A percentile compares a stretch with the other conserved stretches of the same genome.
Evolutionary conservation across 2,888 invertebrate species (phyloP).

Genomic region (Mythimna impura): DNA sequence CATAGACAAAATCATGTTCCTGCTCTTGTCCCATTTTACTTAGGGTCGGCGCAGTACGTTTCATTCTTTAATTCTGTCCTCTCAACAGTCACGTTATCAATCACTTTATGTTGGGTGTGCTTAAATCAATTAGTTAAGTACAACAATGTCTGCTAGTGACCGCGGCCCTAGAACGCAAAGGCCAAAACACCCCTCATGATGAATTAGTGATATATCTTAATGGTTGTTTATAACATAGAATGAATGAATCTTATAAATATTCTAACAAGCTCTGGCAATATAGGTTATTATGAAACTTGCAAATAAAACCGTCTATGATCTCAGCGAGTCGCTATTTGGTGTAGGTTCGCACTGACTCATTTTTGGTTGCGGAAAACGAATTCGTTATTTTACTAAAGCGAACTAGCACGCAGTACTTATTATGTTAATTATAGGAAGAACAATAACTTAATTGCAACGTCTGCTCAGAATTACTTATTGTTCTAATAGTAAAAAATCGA

Average conservation of each 20-base stretch:
- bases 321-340: conserved; percentile 81
- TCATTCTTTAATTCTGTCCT: too few species aligned
- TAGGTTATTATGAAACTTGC: conserved; percentile 66
- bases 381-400: conserved; percentile 47
- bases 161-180: not conserved
- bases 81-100: too few species aligned
- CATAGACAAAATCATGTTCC: too few species aligned
- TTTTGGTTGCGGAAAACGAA: conserved; percentile 67
- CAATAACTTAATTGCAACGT: conserved; percentile 26
- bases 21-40: too few species aligned
- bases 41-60: too few species aligned
- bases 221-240: conserved; percentile 28
- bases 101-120: too few species aligned
- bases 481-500: conserved; percentile 19
- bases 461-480: conserved; percentile 20
- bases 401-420: conserved; percentile 28
- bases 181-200: not conserved
- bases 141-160: not conserved
- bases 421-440: conserved; percentile 34
- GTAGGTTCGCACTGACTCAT: conserved; percentile 71
- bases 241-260: conserved; percentile 55
- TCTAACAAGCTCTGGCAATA: conserved; percentile 45
- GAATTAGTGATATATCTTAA: not conserved
- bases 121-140: not conserved
- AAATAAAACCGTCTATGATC: conserved; percentile 80